Evolutionary conservation across 2,113 vertebrate species (phyloP).

Genomic region (Geococcyx californianus): DNA sequence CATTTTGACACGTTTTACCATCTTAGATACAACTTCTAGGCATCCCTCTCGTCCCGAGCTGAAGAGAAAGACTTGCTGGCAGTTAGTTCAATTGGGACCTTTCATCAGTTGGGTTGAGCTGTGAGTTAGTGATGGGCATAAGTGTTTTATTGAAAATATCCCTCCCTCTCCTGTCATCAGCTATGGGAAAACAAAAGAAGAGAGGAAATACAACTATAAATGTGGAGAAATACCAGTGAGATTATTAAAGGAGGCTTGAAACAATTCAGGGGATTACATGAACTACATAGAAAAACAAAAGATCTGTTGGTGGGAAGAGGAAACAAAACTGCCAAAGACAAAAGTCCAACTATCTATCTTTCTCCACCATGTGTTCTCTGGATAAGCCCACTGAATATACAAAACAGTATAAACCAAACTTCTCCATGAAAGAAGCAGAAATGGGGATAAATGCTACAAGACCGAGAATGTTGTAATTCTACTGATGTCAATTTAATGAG

Average conservation of each 20-base stretch:
- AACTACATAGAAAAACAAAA: neutral
- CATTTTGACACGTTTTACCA: neutral
- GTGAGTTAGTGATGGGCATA: slow-evolving; percentile 37
- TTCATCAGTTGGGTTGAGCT: slow-evolving; percentile 35
- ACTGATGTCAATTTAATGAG: neutral
- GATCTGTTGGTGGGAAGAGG: neutral
- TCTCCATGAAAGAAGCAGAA: neutral
- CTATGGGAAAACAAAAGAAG: slow-evolving; percentile 34
- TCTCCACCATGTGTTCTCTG: neutral
- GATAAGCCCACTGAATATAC: neutral
- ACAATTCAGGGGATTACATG: slow-evolving; percentile 13
- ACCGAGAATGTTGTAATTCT: neutral
- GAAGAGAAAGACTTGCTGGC: slow-evolving; percentile 5
- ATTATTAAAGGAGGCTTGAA: slow-evolving; percentile 20
- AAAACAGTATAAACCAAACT: neutral
- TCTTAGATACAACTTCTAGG: neutral
- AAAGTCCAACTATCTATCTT: neutral
- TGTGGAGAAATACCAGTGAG: slow-evolving; percentile 42
- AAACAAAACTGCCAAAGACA: slow-evolving; percentile 1
- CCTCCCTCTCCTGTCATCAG: slow-evolving; percentile 33
- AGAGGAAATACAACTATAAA: slow-evolving; percentile 30
- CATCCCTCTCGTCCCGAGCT: neutral
- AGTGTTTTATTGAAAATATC: slow-evolving; percentile 13
- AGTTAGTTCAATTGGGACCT: slow-evolving; percentile 28
- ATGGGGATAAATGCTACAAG: neutral